Evolutionary conservation across 2,797 vertebrate genomes (phyloP).

Genomic region (Helicolenus hilgendorfi): DNA sequence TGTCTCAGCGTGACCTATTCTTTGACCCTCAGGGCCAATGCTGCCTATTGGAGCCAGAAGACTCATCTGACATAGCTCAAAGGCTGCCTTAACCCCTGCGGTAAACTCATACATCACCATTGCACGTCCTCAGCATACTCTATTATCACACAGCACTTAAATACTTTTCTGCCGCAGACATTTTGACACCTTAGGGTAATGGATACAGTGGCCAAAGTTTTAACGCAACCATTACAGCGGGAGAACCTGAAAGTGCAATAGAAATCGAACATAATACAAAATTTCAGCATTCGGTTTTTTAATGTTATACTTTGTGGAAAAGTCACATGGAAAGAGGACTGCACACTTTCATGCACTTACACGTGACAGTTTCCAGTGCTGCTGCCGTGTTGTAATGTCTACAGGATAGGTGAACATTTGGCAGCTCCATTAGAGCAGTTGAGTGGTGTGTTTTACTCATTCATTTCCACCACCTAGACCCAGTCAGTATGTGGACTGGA

Average conservation of each 20-base stretch:
- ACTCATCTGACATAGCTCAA: conserved; percentile 80
- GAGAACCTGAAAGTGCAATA: background rate
- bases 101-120: conserved; percentile 62
- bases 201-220: conserved; percentile 19
- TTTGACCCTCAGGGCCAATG: conserved; percentile 73
- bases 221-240: background rate
- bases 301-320: background rate
- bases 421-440: conserved; percentile 19
- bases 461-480: background rate
- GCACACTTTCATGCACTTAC: background rate
- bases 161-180: background rate
- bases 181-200: conserved; percentile 22
- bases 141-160: conserved; percentile 36
- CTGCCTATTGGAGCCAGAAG: conserved; percentile 80
- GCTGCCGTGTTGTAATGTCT: conserved; percentile 1
- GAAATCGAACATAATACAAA: background rate
- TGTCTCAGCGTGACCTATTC: conserved; percentile 72
- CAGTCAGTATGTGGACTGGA: background rate
- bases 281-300: background rate
- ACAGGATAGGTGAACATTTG: conserved; percentile 12
- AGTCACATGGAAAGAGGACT: background rate
- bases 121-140: conserved; percentile 46
- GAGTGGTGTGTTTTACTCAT: conserved; percentile 31
- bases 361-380: background rate
- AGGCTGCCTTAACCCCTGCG: conserved; percentile 68